Evolutionary conservation across 2,888 invertebrate species (phyloP), one percentile per base, ranked within the genome.

Genomic region (Rhagium mordax): DNA sequence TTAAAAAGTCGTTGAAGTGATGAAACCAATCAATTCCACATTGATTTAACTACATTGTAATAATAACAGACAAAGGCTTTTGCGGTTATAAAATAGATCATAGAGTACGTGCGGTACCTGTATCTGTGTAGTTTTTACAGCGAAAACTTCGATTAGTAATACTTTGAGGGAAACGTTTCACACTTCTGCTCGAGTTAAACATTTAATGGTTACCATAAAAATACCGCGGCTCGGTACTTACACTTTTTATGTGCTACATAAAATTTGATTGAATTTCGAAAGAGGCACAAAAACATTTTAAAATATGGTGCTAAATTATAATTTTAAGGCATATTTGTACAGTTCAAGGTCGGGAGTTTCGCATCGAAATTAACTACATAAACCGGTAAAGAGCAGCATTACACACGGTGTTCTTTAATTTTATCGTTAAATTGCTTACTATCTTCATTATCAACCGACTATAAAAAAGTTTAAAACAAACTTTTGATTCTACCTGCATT

Each of bases 11-110:
- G 60, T 66, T 21, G 55, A 65, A 62, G 49, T 60, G 57, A 67
- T 67, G 70, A 70, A 70, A 70, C 74, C 33, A 74, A 74, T 72
- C 72, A 67, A 49, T 72, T 72, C 61, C 8, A 3, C 62, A 49
- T 49, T 47, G 48, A 48, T 49, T 64, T 60, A 55, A 21, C 15
- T 68, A 71, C 66, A 60, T 71, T 66, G 33, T 66, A 66, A 53
- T 66, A 62, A 49, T 61, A 68, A 62, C 57, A 61, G 66, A 49
- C 60, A 51, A 65, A 48, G 57, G 48, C 47, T 47, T 24, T 57
- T 24, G 24, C 57, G 62, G 18, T 21, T 59, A 65, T 60, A 53
- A 62, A 72, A 62, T 62, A 68, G 67, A 68, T 72, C 57, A 68
- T 49, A 72, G 47, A 71, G 29, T 62, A 49, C 49, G 27, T 64